Conservation (phyloP, 2,113 vertebrate genomes). For the Tragelaphus buxtoni region DNA sequence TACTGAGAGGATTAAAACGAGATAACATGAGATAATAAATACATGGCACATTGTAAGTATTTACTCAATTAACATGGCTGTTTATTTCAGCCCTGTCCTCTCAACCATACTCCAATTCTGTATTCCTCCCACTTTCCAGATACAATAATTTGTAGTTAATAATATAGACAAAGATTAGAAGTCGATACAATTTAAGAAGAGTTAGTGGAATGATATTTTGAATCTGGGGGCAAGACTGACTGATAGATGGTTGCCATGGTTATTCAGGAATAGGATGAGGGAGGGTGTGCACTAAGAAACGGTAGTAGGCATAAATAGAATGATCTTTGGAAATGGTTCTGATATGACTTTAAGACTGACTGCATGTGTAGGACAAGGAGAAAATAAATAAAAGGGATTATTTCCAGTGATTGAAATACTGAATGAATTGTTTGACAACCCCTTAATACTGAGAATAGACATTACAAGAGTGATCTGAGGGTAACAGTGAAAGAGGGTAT, state of each 20-base stretch:
- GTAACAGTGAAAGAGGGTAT: neutral
- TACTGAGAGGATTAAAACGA: neutral
- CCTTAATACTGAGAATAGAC: neutral
- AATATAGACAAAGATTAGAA: neutral
- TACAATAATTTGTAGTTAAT: neutral
- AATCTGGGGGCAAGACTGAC: neutral
- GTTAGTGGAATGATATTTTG: neutral
- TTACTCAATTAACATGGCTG: neutral
- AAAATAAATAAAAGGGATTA: neutral
- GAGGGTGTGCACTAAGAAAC: neutral
- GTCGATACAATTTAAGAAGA: neutral
- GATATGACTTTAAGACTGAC: neutral
- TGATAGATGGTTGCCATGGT: neutral
- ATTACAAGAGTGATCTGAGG: neutral
- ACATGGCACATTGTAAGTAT: neutral
- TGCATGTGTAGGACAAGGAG: neutral
- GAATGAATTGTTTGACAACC: neutral
- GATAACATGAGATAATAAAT: neutral
- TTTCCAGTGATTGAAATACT: neutral
- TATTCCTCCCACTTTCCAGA: neutral
- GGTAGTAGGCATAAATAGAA: too few species aligned
- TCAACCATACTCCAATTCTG: neutral
- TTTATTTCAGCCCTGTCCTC: neutral
- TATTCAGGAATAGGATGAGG: neutral
- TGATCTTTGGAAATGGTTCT: neutral